Conservation (phyloP, 2,113 vertebrate species). For the Trematocara variabile region DNA sequence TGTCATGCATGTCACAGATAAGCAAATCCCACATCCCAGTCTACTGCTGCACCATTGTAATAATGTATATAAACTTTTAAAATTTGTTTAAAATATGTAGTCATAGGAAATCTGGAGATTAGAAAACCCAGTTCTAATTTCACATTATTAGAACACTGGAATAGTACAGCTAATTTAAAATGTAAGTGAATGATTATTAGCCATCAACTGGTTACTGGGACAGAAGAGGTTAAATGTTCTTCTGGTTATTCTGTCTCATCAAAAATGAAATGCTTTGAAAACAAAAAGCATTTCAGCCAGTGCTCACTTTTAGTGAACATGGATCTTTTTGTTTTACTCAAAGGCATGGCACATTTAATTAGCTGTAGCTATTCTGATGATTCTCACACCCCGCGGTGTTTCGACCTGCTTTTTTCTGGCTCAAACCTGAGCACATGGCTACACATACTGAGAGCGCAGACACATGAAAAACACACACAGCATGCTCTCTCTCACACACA, state of each 20-base stretch:
- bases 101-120: not conserved
- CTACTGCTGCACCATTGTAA: not conserved
- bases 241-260: not conserved
- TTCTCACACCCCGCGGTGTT: constrained; percentile 46
- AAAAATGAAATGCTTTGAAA: not conserved
- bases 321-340: constrained; percentile 10
- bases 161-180: not conserved
- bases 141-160: not conserved
- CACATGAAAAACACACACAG: not conserved
- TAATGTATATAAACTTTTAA: not conserved
- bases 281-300: not conserved
- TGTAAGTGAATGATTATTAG: not conserved
- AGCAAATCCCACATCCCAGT: not conserved
- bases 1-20: not conserved
- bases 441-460: constrained; percentile 29
- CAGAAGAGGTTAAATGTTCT: not conserved
- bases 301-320: not conserved
- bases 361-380: constrained; percentile 33
- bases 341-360: constrained; percentile 43
- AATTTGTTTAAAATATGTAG: not conserved
- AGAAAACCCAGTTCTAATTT: not conserved
- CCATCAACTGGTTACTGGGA: not conserved
- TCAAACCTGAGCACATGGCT: constrained; percentile 31
- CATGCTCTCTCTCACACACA: not conserved
- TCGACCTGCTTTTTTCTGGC: constrained; percentile 60